Evolutionary conservation across 2,888 invertebrate genomes (phyloP).

Genomic region (Tenthredo livida): DNA sequence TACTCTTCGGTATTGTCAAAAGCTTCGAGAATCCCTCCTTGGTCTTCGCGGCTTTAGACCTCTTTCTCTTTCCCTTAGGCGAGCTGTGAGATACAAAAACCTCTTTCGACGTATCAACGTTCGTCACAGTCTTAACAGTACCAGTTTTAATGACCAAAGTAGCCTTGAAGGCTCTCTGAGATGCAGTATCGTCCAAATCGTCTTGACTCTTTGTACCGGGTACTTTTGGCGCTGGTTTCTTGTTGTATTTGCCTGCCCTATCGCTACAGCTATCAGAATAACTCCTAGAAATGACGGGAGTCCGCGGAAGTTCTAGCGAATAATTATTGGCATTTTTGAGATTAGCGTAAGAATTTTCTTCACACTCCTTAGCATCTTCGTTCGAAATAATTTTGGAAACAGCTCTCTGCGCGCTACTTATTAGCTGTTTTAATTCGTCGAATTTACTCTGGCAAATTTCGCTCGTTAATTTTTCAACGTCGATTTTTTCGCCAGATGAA

Average conservation of each 20-base stretch:
- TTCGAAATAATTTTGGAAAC: conserved; percentile 63
- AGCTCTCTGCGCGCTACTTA: conserved; percentile 68
- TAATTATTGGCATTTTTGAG: not conserved
- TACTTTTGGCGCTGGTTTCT: conserved; percentile 79
- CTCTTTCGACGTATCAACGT: conserved; percentile 64
- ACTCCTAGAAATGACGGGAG: conserved; percentile 61
- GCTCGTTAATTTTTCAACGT: conserved; percentile 60
- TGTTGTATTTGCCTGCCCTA: conserved; percentile 80
- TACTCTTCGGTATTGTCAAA: conserved; percentile 72
- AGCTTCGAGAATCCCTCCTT: conserved; percentile 72
- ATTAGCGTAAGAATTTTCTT: not conserved
- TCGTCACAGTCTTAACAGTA: conserved; percentile 70
- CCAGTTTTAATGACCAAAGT: conserved; percentile 79
- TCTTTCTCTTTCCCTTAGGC: conserved; percentile 62
- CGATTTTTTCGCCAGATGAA: not conserved
- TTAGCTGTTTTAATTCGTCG: conserved; percentile 69
- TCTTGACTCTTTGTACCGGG: conserved; percentile 69
- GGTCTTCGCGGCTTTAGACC: conserved; percentile 61
- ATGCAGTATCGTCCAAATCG: conserved; percentile 41
- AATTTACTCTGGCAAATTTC: conserved; percentile 70
- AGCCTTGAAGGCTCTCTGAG: conserved; percentile 77
- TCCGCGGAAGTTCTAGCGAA: not conserved
- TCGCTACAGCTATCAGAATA: conserved; percentile 65
- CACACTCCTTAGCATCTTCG: not conserved
- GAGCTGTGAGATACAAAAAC: conserved; percentile 65